Evolutionary conservation across 2,888 invertebrate species (phyloP).

Genomic region (Steinernema carpocapsae): DNA sequence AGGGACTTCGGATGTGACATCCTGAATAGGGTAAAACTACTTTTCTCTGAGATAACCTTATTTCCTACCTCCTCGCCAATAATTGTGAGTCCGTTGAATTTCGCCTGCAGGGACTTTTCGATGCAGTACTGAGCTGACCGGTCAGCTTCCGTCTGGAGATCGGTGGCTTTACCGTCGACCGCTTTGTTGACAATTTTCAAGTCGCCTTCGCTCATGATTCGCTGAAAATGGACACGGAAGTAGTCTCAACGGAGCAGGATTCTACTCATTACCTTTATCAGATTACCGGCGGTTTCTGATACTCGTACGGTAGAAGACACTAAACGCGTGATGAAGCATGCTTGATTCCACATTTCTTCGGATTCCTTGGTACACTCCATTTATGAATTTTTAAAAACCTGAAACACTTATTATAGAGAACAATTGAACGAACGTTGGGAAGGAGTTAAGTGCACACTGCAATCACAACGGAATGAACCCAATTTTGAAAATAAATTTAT

Average conservation of each 20-base stretch:
- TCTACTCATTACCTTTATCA: conserved; percentile 69
- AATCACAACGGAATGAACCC: not conserved
- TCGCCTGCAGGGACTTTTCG: conserved; percentile 78
- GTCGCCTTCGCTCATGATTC: conserved; percentile 58
- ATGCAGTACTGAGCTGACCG: conserved; percentile 92
- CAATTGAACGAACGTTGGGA: not conserved
- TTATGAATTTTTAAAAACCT: not conserved
- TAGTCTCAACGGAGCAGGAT: not conserved
- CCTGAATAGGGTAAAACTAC: conserved; percentile 54
- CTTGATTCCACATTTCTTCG: conserved; percentile 53
- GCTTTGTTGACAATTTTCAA: conserved; percentile 73
- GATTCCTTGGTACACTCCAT: not conserved
- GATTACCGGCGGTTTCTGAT: conserved; percentile 70
- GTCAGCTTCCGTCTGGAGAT: conserved; percentile 97
- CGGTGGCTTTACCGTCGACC: conserved; percentile 70
- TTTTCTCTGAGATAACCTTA: conserved; percentile 7
- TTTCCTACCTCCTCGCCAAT: conserved; percentile 79
- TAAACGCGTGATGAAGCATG: conserved; percentile 69
- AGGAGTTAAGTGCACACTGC: not conserved
- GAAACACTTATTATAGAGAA: not conserved
- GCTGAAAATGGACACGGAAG: not conserved
- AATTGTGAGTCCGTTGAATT: conserved; percentile 88
- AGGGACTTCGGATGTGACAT: conserved; percentile 76
- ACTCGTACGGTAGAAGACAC: conserved; percentile 71
- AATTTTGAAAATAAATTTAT: not conserved